A percentile compares a stretch with the other conserved stretches of the same genome.
Evolutionary conservation across 2,888 invertebrate species (phyloP).

Genomic region (Eupithecia vulgata): DNA sequence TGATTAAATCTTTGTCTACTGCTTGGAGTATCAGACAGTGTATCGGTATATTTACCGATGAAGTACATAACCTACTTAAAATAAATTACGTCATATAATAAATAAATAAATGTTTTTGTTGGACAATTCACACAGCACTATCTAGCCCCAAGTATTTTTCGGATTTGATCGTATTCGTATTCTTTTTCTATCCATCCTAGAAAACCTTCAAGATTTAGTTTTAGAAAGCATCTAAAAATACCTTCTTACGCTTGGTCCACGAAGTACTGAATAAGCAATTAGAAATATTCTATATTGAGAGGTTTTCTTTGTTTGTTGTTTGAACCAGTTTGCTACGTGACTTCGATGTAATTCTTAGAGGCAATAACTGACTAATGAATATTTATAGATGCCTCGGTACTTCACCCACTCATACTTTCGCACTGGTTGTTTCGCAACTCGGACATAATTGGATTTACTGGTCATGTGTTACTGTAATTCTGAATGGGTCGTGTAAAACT

Average conservation of each 20-base stretch:
- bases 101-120: too few species aligned
- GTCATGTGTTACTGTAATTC: background rate
- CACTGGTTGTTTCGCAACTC: slow-evolving; percentile 20
- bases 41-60: too few species aligned
- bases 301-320: slow-evolving; percentile 6
- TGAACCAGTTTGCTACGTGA: slow-evolving; percentile 16
- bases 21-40: too few species aligned
- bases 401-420: slow-evolving; percentile 25
- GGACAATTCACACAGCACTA: too few species aligned
- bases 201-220: background rate
- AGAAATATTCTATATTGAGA: background rate
- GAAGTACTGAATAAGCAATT: background rate
- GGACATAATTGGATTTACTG: slow-evolving; percentile 4
- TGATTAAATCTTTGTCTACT: too few species aligned
- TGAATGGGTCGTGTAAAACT: background rate
- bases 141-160: too few species aligned
- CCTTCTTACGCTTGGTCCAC: background rate
- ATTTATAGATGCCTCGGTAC: slow-evolving; percentile 39
- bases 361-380: slow-evolving; percentile 33
- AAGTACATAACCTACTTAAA: too few species aligned
- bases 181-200: background rate
- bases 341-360: slow-evolving; percentile 19
- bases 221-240: background rate
- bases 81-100: too few species aligned
- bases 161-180: background rate